Base-by-base conservation (phyloP, 2,113 vertebrate species). In the Gopherus flavomarginatus region DNA sequence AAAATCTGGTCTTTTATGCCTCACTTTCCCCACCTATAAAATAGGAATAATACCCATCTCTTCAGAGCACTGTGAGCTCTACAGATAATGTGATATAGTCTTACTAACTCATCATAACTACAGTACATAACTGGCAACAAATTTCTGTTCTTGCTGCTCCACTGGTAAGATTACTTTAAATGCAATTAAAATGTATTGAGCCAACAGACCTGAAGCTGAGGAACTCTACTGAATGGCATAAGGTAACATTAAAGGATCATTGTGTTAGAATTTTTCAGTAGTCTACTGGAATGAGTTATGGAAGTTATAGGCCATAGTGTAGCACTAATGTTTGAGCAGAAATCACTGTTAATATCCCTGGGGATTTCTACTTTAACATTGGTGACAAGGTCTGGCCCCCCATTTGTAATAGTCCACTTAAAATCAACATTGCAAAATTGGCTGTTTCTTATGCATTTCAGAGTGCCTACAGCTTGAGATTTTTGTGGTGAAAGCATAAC, bases 401-500 rank as follows among this genome's bases (percentile, higher is more conserved):
- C 27, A 13, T 7, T 87, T 95, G 92, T 88, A 91, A 94, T 78
- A 87, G 65, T 49, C 75, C 53, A 91, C 59, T 49, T 90, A 87
- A 77, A 44, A 44, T 72, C 7, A 81, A 5, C 53, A 47, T 53
- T 96, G 83, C 54, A 96, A 93, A 96, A 94, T 14, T 80, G 38
- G 14, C 35, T 62, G 26, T 19, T 59, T 92, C 17, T 93, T 81
- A 50, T 53, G 14, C n/a, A 31, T 95, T 95, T 93, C 75, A 84
- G 59, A 91, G 85, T 85, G 29, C 82, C 24, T 27, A 22, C 13
- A 69, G 52, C 90, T 97, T 86, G 83, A 95, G 93, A 96, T 96
- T 95, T 95, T 94, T 96, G 69, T 88, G 94, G 86, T 85, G 54
- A 96, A 96, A 91, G 62, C 75, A 88, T 87, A 92, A 95, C 72